A percentile compares a stretch with the other conserved stretches of the same genome.
These are phyloP conservation scores for Asarcornis scutulata DNA, from an alignment of 2,113 vertebrate genomes.

Conservation along the genomic window DNA sequence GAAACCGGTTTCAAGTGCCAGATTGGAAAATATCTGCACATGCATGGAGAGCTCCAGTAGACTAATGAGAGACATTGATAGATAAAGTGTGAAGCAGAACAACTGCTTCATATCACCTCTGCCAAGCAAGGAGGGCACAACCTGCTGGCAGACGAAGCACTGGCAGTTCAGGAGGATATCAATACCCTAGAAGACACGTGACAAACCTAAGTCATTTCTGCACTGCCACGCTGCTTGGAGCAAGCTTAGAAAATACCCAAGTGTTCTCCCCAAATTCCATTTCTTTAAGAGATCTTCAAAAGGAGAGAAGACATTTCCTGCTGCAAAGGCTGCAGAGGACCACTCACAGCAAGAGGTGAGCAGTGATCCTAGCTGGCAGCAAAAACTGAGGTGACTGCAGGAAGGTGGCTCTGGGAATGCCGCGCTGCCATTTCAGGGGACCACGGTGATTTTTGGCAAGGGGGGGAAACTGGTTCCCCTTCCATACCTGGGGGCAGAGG, in stretches of 20 bases:
- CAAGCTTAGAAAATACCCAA: neutral
- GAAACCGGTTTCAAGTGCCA: neutral
- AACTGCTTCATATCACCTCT: neutral
- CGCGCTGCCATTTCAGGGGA: neutral
- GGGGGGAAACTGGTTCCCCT: neutral
- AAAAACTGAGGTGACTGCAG: neutral
- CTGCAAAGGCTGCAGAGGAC: neutral
- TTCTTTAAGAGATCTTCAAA: neutral
- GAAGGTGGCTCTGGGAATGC: neutral
- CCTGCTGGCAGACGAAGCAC: neutral
- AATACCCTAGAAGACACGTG: neutral
- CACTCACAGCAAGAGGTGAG: neutral
- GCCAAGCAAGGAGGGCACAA: neutral
- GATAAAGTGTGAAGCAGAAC: neutral
- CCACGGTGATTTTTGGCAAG: too few species aligned
- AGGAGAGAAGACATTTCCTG: neutral
- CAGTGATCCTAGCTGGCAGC: neutral
- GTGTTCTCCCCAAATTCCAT: neutral
- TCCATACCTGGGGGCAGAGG: neutral
- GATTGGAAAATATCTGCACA: neutral
- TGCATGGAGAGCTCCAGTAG: neutral
- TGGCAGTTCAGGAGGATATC: neutral
- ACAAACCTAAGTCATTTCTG: neutral
- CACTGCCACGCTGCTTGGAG: neutral
- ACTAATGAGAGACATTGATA: neutral